Conservation (phyloP, 1,140 invertebrate genomes). For the Lepidurus packardi region DNA sequence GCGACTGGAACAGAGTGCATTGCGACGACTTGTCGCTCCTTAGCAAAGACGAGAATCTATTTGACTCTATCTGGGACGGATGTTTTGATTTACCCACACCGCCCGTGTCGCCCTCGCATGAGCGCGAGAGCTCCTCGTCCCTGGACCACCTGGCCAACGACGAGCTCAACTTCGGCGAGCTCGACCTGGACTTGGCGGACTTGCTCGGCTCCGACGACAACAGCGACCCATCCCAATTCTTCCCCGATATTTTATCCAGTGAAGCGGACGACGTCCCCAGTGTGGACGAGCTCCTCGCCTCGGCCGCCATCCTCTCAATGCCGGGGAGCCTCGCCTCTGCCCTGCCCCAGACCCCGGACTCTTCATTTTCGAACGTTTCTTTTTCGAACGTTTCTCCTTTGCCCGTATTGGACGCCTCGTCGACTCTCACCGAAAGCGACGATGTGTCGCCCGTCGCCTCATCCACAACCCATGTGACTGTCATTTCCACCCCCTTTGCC, state of each 20-base stretch:
- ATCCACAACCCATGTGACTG: not conserved
- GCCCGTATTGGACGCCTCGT: not conserved
- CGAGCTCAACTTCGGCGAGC: constrained; percentile 26
- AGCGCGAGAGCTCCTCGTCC: not conserved
- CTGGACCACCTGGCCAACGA: not conserved
- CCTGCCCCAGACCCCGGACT: constrained; percentile 20
- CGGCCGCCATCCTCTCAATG: not conserved
- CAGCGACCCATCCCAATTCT: constrained; percentile 6
- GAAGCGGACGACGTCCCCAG: not conserved
- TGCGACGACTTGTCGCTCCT: not conserved
- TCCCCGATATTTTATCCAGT: not conserved
- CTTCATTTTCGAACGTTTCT: not conserved
- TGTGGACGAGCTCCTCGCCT: not conserved
- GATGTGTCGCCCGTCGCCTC: not conserved
- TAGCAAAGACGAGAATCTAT: not conserved
- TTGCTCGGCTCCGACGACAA: constrained; percentile 26
- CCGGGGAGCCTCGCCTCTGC: not conserved
- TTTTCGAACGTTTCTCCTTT: not conserved
- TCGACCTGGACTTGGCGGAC: constrained; percentile 29
- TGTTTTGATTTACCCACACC: constrained; percentile 30
- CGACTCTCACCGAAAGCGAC: too few species aligned
- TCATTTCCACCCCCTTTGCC: not conserved
- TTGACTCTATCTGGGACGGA: constrained; percentile 5
- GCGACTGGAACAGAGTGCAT: constrained; percentile 1
- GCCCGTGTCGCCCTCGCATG: constrained; percentile 29